Percentiles rank a stretch among this genome's conserved stretches.
Conservation (phyloP, 2,113 vertebrate genomes). For the Xiphophorus maculatus region DNA sequence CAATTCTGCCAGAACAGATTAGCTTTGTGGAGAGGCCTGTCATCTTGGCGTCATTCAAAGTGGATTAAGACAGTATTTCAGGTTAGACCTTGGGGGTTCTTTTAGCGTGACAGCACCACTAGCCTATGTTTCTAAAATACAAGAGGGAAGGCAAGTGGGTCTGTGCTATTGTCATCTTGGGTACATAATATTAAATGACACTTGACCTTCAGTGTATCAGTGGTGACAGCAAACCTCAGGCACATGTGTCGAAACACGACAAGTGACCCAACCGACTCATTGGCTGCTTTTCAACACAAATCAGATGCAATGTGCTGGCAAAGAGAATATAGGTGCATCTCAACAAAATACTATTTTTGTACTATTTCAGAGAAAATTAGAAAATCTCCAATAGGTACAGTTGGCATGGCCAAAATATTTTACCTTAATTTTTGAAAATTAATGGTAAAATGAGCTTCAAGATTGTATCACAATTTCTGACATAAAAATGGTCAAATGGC, state of each 20-base stretch:
- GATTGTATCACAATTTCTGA: no score
- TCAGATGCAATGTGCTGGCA: constrained; percentile 40
- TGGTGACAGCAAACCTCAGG: constrained; percentile 65
- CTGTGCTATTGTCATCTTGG: constrained; percentile 60
- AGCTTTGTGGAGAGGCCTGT: constrained; percentile 64
- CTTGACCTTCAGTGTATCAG: constrained; percentile 77
- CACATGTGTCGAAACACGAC: constrained; percentile 55
- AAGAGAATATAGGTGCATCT: constrained; percentile 7
- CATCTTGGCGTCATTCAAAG: constrained; percentile 67
- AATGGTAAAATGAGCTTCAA: no score
- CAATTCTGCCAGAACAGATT: constrained; percentile 68
- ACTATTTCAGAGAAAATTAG: neutral
- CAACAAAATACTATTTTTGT: neutral
- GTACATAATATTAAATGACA: constrained; percentile 72
- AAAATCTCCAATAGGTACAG: neutral
- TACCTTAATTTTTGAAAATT: no score
- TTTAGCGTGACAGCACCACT: constrained; percentile 55
- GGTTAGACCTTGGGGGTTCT: constrained; percentile 59
- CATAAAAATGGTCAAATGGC: no score
- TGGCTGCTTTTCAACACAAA: constrained; percentile 31
- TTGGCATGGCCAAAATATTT: no score
- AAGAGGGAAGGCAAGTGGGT: constrained; percentile 51
- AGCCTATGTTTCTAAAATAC: constrained; percentile 52
- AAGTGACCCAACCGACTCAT: constrained; percentile 64
- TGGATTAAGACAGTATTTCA: constrained; percentile 66